A percentile compares a stretch with the other conserved stretches of the same genome.
Evolutionary conservation across 2,113 vertebrate genomes (phyloP).

Genomic region (Chascanopsetta lugubris): DNA sequence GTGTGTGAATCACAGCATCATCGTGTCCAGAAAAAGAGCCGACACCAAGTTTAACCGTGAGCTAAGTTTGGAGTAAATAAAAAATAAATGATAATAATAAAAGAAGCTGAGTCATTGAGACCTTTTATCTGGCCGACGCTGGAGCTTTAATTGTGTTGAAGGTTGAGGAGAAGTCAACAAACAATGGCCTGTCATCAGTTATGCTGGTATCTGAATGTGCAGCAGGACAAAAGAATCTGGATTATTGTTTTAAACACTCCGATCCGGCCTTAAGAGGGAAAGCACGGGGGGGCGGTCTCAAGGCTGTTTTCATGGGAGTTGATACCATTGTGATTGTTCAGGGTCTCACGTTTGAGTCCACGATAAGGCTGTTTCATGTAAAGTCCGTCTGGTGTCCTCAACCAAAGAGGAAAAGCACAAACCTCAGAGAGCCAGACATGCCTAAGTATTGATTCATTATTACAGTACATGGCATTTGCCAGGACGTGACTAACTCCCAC

Average conservation of each 20-base stretch:
- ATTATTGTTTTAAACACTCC: background rate
- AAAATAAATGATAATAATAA: background rate
- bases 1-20: constrained; percentile 2
- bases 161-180: background rate
- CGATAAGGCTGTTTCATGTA: too few relatives aligned
- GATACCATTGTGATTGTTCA: background rate
- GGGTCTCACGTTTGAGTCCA: too few relatives aligned
- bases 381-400: too few relatives aligned
- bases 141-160: background rate
- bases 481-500: constrained; percentile 14
- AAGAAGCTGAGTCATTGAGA: too few relatives aligned
- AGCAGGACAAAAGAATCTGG: background rate
- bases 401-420: constrained; percentile 19
- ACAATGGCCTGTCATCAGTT: background rate
- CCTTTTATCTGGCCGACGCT: background rate
- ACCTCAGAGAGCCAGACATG: constrained; percentile 12
- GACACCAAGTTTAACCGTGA: background rate
- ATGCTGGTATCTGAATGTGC: constrained; percentile 2
- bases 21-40: background rate
- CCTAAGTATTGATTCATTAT: constrained; percentile 17
- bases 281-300: background rate
- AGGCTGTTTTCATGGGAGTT: background rate
- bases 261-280: background rate
- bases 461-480: constrained; percentile 1
- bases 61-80: background rate